phyloP scores from a whole-genome alignment of 2,888 invertebrate genomes.

The Sabatieria punctata region DNA sequence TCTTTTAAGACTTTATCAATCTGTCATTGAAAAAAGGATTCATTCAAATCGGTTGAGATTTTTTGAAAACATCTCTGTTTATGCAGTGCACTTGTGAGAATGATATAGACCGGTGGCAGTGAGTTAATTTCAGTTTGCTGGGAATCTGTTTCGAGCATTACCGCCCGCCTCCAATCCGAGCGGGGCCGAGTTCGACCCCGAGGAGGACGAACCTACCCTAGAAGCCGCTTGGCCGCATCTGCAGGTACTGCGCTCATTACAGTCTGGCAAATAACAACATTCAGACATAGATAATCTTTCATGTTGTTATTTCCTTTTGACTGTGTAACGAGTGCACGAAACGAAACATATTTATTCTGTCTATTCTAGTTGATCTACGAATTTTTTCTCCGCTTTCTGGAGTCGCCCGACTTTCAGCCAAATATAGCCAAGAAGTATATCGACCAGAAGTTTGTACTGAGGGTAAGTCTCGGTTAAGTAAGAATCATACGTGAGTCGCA shows the following conservation, averaged over 20 bases:
- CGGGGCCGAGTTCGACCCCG: constrained; percentile 72
- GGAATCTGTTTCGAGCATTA: constrained; percentile 68
- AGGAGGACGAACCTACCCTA: constrained; percentile 78
- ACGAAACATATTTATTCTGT: background rate
- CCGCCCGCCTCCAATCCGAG: constrained; percentile 60
- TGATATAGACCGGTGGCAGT: no score
- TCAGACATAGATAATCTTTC: no score
- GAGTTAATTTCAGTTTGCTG: constrained; percentile 46
- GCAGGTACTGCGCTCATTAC: constrained; percentile 40
- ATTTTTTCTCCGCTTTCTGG: constrained; percentile 55
- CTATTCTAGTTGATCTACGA: constrained; percentile 47
- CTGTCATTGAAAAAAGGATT: no score
- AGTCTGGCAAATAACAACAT: background rate
- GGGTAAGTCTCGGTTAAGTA: constrained; percentile 42
- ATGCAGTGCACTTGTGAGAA: no score
- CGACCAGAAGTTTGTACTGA: constrained; percentile 83
- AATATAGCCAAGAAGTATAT: constrained; percentile 77
- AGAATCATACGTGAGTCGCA: no score
- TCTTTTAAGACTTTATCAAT: no score
- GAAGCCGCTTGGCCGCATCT: constrained; percentile 88
- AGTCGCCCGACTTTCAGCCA: constrained; percentile 81
- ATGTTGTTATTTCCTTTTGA: no score
- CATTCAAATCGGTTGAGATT: no score
- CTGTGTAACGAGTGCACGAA: background rate
- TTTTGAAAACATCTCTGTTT: no score